phyloP scores from a whole-genome alignment of 2,888 invertebrate genomes.

The Lasioglossum lativentre region DNA sequence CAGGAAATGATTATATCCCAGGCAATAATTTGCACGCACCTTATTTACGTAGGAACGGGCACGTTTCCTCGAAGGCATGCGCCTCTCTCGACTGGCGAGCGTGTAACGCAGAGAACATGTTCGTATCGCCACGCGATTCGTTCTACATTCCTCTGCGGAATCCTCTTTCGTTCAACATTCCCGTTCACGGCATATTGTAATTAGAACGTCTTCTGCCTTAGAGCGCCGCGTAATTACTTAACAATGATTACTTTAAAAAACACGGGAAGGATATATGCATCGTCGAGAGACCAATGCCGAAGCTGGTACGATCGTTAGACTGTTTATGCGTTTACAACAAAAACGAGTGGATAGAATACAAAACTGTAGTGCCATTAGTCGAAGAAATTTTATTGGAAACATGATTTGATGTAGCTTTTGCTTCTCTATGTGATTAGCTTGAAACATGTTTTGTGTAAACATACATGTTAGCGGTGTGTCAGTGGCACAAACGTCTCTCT shows the following conservation, averaged over 20 bases:
- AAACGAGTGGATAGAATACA: background rate
- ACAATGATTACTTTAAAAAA: background rate
- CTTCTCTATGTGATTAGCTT: no score
- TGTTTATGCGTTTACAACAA: background rate
- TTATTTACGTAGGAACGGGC: slow-evolving; percentile 26
- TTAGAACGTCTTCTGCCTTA: background rate
- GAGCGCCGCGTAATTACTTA: background rate
- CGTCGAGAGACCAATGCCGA: background rate
- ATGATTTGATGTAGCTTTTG: no score
- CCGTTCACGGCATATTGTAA: background rate
- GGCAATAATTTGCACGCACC: slow-evolving; percentile 23
- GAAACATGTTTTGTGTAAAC: no score
- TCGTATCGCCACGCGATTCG: background rate
- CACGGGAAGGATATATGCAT: background rate
- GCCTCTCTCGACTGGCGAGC: background rate
- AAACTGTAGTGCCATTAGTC: background rate
- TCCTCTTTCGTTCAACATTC: background rate
- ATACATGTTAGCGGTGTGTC: no score
- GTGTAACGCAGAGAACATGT: background rate
- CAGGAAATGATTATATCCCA: slow-evolving; percentile 31
- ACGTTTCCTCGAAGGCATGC: slow-evolving; percentile 18
- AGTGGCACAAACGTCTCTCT: no score
- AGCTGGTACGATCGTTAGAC: background rate
- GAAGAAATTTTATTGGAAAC: background rate
- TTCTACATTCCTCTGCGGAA: slow-evolving; percentile 6